phyloP scores from a whole-genome alignment of 2,888 invertebrate genomes.

The Pseudococcus jackbeardsleyi region DNA sequence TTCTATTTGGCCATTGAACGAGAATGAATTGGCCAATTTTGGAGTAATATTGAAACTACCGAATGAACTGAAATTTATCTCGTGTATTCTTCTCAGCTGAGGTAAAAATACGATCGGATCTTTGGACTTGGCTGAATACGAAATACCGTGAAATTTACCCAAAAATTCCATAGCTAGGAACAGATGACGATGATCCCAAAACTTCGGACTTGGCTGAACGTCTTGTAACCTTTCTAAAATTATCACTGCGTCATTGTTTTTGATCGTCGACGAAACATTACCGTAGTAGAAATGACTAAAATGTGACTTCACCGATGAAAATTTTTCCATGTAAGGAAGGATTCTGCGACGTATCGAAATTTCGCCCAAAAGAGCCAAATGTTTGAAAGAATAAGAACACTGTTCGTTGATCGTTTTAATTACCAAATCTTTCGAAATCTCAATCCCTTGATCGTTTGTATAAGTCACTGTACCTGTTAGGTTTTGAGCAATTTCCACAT shows the following conservation, averaged over 20 bases:
- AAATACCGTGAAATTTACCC: conserved; percentile 42
- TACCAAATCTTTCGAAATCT: neutral
- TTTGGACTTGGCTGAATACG: conserved; percentile 41
- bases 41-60: neutral
- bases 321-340: conserved; percentile 20
- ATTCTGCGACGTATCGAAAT: conserved; percentile 29
- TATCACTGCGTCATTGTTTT: conserved; percentile 13
- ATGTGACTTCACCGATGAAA: neutral
- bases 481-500: neutral
- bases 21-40: neutral
- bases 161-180: conserved; percentile 17
- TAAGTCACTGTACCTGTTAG: conserved; percentile 15
- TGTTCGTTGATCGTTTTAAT: conserved; percentile 4
- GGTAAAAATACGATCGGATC: conserved; percentile 28
- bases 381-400: conserved; percentile 33
- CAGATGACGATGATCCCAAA: conserved; percentile 38
- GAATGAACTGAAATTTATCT: conserved; percentile 10
- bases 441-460: conserved; percentile 2
- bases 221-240: neutral
- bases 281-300: conserved; percentile 17
- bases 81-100: conserved; percentile 24
- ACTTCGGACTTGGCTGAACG: neutral
- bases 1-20: neutral
- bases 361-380: neutral
- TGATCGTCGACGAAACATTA: neutral